A percentile compares a stretch with the other conserved stretches of the same genome.
These are phyloP conservation scores for Nomada hirtipes DNA, from an alignment of 2,888 invertebrate genomes.

Conservation along the genomic window DNA sequence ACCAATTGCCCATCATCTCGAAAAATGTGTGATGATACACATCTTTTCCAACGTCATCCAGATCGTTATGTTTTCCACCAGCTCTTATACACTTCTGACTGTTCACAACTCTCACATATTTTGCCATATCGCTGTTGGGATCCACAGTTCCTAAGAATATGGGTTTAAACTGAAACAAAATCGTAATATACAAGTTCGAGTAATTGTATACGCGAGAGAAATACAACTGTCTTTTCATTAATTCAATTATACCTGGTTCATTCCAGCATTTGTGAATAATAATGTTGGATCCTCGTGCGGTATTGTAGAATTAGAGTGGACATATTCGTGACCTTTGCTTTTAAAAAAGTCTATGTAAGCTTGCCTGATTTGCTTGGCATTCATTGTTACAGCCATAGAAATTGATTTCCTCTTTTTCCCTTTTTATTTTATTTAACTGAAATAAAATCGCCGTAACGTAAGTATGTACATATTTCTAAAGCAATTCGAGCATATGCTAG, in stretches of 20 bases:
- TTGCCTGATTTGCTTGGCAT: constrained; percentile 92
- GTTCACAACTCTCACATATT: constrained; percentile 95
- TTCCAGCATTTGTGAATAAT: constrained; percentile 99
- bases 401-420: background rate
- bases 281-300: constrained; percentile 99
- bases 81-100: constrained; percentile 99
- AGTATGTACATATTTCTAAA: background rate
- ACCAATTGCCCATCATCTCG: constrained; percentile 99
- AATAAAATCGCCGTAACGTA: constrained; percentile 4
- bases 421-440: constrained; percentile 1
- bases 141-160: constrained; percentile 98
- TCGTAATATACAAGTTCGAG: background rate
- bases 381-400: constrained; percentile 82
- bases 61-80: constrained; percentile 99
- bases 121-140: constrained; percentile 97
- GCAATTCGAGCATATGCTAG: constrained; percentile 57
- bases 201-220: background rate
- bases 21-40: constrained; percentile 99
- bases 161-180: constrained; percentile 93
- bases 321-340: constrained; percentile 94
- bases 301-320: constrained; percentile 98
- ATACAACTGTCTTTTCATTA: background rate
- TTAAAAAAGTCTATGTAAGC: constrained; percentile 96
- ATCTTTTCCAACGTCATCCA: constrained; percentile 99
- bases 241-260: constrained; percentile 92